phyloP scores from a whole-genome alignment of 1,140 invertebrate species.

The Heliconius hermathena region DNA sequence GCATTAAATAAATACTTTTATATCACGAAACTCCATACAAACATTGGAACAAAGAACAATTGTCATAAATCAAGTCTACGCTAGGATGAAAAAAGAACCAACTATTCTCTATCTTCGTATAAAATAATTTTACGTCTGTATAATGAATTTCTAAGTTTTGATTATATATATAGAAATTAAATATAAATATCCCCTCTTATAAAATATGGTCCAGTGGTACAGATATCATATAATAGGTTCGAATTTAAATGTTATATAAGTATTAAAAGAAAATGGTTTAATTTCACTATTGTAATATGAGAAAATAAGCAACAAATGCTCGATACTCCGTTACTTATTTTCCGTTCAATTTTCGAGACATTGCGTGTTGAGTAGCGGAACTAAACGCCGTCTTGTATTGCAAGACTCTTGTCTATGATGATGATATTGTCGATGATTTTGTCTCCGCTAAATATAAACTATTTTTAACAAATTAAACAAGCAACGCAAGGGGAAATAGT shows the following conservation, averaged over 20 bases:
- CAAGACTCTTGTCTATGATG: background rate
- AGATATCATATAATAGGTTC: no score
- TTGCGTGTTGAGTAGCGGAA: background rate
- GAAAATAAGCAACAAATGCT: no score
- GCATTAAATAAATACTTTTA: background rate
- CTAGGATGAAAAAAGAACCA: background rate
- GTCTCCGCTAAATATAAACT: no score
- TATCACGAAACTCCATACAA: background rate
- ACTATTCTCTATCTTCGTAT: background rate
- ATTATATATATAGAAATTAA: background rate
- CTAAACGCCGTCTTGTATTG: background rate
- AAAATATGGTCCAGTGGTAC: no score
- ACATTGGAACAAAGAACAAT: background rate
- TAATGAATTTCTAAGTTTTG: background rate
- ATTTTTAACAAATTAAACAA: background rate
- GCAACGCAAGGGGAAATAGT: background rate
- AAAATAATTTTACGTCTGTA: background rate
- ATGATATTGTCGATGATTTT: no score
- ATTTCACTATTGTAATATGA: no score
- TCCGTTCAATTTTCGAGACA: no score
- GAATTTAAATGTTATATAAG: no score
- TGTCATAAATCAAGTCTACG: slow-evolving; percentile 3
- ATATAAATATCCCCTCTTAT: no score
- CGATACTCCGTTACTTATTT: no score
- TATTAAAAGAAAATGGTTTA: no score